Base-by-base conservation (phyloP, 1,140 invertebrate genomes). In the Hycleus phaleratus region DNA sequence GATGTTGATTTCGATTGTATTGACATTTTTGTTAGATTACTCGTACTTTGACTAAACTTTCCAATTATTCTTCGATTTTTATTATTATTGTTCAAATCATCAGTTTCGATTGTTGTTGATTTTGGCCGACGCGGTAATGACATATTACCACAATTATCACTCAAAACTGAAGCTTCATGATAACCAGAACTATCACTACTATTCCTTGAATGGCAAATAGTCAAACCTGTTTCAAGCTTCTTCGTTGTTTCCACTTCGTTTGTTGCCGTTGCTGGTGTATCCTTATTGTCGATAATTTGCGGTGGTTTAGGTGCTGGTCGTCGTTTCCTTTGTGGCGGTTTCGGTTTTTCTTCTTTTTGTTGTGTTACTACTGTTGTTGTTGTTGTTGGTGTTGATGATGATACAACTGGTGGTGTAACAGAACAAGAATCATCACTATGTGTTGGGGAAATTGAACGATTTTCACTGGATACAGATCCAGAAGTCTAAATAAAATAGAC, bases 171-270 rank as follows among this genome's bases (percentile, higher is more conserved):
- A 6, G 85, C 80, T 67, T 88, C 86, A 68, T 88, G 86, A 68
- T 87, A 88, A 1, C 85, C 87, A 51, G 84, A 86, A 60, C 85
- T 87, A 69, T 88, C 86, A 62, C 85, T 87, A 71, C 84, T 87
- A 64, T 87, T 87, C 51, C 86, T 76, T 4, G 85, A 87, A 75
- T 87, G 85, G 67, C 78, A 81, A 42, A 82, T 81, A 25, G 79
- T 73, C 11, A 75, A 56, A 24, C 67, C 65, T 40, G 62, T 65
- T 25, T 67, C 67, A 12, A 26, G 44, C 42, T 58, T 55, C 60
- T 63, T 66, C 18, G 48, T 45, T 45, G 44, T 9, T 32, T 54
- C 55, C 2, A 32, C 11, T 8, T 46, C 10, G 2, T 44, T 25
- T 8, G 53, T 25, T 32, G 46, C 12, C 9, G 2, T 55, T 11